A percentile compares a stretch with the other conserved stretches of the same genome.
phyloP scores from a whole-genome alignment of 2,888 invertebrate genomes.

The Caenorhabditis sp. region DNA sequence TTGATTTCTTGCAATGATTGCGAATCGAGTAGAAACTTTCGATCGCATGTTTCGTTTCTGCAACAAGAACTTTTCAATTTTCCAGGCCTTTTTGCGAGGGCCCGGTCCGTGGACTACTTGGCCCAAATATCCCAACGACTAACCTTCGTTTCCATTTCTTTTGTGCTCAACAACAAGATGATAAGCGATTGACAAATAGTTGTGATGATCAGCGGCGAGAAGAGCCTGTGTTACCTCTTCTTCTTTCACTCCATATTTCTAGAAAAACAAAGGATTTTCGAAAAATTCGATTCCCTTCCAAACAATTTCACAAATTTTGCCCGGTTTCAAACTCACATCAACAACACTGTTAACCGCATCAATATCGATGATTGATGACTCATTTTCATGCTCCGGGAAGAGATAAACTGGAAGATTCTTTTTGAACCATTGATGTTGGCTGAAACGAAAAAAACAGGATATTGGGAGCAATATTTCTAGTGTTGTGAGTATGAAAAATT shows the following conservation, averaged over 20 bases:
- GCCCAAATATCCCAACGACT: no score
- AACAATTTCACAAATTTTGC: no score
- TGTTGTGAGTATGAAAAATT: no score
- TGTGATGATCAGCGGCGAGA: constrained; percentile 93
- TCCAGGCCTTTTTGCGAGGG: no score
- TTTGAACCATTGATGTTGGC: constrained; percentile 97
- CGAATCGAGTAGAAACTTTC: constrained; percentile 81
- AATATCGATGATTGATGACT: constrained; percentile 92
- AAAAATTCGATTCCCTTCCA: no score
- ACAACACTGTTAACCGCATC: constrained; percentile 89
- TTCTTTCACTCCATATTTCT: constrained; percentile 93
- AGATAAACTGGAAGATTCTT: constrained; percentile 91
- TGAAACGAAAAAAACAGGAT: constrained; percentile 66
- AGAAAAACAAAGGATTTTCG: constrained; percentile 8
- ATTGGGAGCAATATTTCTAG: no score
- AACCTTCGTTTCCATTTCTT: constrained; percentile 83
- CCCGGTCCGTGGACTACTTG: no score
- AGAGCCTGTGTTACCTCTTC: constrained; percentile 92
- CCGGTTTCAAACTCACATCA: constrained; percentile 75
- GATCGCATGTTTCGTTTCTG: constrained; percentile 72
- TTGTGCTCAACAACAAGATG: constrained; percentile 97
- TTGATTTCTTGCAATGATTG: background rate
- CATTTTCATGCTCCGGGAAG: constrained; percentile 93
- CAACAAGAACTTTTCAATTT: constrained; percentile 9
- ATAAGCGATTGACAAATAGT: constrained; percentile 96